Conservation (phyloP, 2,113 vertebrate genomes). For the Platysternon megacephalum region DNA sequence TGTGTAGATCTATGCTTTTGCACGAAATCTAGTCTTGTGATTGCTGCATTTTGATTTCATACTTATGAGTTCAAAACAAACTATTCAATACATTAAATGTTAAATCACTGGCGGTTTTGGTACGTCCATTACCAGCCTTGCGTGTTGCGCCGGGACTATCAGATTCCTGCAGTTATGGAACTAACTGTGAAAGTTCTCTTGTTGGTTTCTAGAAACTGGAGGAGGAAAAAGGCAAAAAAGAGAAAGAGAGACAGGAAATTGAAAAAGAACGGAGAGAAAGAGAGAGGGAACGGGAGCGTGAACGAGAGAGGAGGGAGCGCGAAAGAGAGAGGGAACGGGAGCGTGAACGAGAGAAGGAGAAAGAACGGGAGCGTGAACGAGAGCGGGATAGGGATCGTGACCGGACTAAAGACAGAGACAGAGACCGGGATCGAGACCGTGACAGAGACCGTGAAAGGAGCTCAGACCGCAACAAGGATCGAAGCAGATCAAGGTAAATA, state of each 20-base stretch:
- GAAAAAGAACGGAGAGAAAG: conserved; percentile 95
- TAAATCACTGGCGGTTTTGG: conserved; percentile 74
- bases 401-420: conserved; percentile 84
- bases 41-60: conserved; percentile 78
- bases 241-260: conserved; percentile 95
- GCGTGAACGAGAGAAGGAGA: conserved; percentile 86
- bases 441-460: conserved; percentile 89
- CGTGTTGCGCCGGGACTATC: conserved; percentile 71
- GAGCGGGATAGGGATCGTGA: conserved; percentile 92
- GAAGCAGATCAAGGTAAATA: conserved; percentile 92
- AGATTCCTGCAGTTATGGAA: conserved; percentile 12
- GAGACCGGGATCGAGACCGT: conserved; percentile 89
- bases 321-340: conserved; percentile 94
- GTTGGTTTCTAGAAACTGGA: conserved; percentile 98
- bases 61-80: conserved; percentile 69
- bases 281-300: conserved; percentile 95
- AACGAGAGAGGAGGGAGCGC: conserved; percentile 94
- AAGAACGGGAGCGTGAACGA: conserved; percentile 88
- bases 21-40: conserved; percentile 80
- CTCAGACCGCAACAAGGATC: conserved; percentile 84
- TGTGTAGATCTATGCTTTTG: conserved; percentile 80
- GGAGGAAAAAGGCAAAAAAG: conserved; percentile 98
- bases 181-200: conserved; percentile 84
- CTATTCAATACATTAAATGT: conserved; percentile 60
- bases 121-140: conserved; percentile 74